These are phyloP conservation scores for Amiota mariae DNA, from an alignment of 2,888 invertebrate genomes.

Conservation along the genomic window DNA sequence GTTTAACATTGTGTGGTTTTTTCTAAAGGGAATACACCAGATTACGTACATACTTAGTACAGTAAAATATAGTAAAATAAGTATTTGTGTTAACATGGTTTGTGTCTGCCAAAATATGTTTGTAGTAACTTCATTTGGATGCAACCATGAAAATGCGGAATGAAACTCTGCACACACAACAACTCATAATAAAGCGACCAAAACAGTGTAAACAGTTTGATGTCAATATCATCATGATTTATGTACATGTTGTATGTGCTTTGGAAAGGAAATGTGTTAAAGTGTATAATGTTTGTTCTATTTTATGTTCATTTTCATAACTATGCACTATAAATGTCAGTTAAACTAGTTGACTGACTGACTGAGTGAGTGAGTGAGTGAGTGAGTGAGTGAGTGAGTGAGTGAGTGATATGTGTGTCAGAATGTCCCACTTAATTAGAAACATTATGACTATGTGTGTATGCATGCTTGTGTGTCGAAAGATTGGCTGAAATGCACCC, in stretches of 20 bases:
- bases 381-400: no score
- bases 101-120: no score
- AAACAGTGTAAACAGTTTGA: conserved; percentile 2
- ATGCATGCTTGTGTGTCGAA: no score
- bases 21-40: conserved; percentile 29
- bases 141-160: no score
- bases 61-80: no score
- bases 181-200: conserved; percentile 1
- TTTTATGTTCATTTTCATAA: neutral
- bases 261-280: conserved; percentile 12
- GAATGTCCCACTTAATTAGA: no score
- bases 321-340: neutral
- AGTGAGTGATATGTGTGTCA: no score
- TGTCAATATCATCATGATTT: conserved; percentile 17
- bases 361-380: no score
- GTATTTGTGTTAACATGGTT: no score
- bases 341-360: neutral
- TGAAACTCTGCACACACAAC: neutral
- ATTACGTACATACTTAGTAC: conserved; percentile 25
- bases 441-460: no score
- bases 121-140: no score
- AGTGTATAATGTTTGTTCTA: neutral
- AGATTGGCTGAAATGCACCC: no score
- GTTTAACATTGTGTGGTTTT: conserved; percentile 38
- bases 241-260: neutral